Percentiles rank a stretch among this genome's conserved stretches.
Evolutionary conservation across 92 coral and sea anemone species (phyloP).

Genomic region (Chrysogorgia sp.): DNA sequence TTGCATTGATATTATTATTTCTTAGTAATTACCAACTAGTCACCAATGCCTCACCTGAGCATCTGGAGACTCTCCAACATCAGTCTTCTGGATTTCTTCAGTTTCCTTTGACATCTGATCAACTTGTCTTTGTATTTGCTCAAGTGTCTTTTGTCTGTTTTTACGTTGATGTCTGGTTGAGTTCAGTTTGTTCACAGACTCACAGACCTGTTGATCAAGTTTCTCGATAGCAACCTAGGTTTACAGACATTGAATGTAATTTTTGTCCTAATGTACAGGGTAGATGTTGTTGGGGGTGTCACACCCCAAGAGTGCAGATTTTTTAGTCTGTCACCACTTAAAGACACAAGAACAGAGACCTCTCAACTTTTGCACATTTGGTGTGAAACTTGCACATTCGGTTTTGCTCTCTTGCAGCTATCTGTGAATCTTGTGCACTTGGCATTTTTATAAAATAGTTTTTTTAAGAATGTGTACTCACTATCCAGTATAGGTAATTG

Average conservation of each 20-base stretch:
- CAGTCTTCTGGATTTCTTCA: constrained; percentile 88
- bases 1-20: too few relatives aligned
- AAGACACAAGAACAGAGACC: background rate
- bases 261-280: too few relatives aligned
- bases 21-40: too few relatives aligned
- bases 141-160: constrained; percentile 71
- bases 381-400: too few relatives aligned
- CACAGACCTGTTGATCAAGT: constrained; percentile 98
- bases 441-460: too few relatives aligned
- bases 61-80: constrained; percentile 96
- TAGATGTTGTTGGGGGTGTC: too few relatives aligned
- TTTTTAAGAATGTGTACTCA: too few relatives aligned
- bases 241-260: background rate
- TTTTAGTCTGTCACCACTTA: too few relatives aligned
- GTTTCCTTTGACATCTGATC: constrained; percentile 94
- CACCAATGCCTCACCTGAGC: constrained; percentile 77
- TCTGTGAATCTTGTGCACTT: too few relatives aligned
- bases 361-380: background rate
- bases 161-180: constrained; percentile 82
- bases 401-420: too few relatives aligned
- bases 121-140: constrained; percentile 76
- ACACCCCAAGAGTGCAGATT: too few relatives aligned
- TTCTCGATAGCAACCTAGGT: constrained; percentile 85
- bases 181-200: constrained; percentile 84
- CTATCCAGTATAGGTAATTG: too few relatives aligned